Evolutionary conservation across 2,797 vertebrate genomes (phyloP).

Genomic region (Scolopax bukidnonensis): DNA sequence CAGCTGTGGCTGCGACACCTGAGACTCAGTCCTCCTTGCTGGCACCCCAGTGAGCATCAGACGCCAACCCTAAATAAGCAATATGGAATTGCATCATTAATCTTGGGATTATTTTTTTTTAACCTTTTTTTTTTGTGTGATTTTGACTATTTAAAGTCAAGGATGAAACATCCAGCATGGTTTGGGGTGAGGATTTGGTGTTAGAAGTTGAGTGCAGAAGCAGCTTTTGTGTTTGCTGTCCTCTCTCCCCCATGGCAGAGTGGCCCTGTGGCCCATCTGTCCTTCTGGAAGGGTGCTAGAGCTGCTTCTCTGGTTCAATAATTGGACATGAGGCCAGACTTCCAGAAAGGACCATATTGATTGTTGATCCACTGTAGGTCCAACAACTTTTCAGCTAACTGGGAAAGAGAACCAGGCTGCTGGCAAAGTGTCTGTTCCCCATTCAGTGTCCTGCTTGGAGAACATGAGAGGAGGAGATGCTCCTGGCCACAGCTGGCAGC

Average conservation of each 20-base stretch:
- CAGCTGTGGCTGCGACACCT: neutral
- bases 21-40: neutral
- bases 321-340: neutral
- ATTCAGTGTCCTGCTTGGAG: neutral
- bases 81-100: accelerated
- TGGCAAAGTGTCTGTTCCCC: neutral
- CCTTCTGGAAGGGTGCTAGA: neutral
- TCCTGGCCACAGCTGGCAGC: accelerated
- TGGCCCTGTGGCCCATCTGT: neutral
- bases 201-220: neutral
- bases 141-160: neutral
- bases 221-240: neutral
- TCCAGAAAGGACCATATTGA: neutral
- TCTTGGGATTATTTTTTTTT: neutral
- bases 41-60: neutral
- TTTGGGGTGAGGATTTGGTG: neutral
- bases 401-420: neutral
- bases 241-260: accelerated
- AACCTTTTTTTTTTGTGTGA: too few relatives aligned
- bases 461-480: neutral
- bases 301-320: neutral
- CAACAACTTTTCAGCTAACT: neutral
- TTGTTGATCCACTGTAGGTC: neutral
- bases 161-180: neutral
- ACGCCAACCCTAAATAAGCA: neutral